phyloP scores from a whole-genome alignment of 1,140 invertebrate genomes.

The Drosophila malerkotliana region DNA sequence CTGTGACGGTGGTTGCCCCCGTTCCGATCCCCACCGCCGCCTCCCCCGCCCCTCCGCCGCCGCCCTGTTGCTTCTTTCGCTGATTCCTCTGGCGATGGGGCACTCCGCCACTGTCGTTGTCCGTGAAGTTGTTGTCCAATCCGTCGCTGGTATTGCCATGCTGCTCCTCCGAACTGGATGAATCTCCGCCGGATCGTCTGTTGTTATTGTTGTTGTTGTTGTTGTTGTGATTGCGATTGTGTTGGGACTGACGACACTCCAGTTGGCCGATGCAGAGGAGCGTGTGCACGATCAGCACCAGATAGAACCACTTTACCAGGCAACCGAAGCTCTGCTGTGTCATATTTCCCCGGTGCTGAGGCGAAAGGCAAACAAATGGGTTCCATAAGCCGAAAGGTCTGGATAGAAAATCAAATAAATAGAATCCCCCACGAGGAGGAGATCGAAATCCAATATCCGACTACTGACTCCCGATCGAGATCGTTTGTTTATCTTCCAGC shows the following conservation, averaged over 20 bases:
- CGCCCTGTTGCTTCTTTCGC: constrained; percentile 53
- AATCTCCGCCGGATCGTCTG: constrained; percentile 34
- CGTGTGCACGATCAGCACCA: constrained; percentile 71
- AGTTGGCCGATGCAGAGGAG: constrained; percentile 63
- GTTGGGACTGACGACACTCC: constrained; percentile 69
- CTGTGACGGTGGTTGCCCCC: constrained; percentile 52
- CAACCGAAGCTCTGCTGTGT: constrained; percentile 64
- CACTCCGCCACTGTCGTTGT: constrained; percentile 46
- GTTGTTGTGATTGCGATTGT: constrained; percentile 62
- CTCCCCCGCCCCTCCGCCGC: constrained; percentile 8
- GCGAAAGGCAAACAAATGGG: constrained; percentile 26
- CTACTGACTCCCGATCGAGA: background rate
- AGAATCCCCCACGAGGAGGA: too few species aligned
- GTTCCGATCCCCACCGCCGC: constrained; percentile 13
- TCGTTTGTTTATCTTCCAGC: constrained; percentile 32
- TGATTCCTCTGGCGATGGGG: constrained; percentile 50
- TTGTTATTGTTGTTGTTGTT: constrained; percentile 36
- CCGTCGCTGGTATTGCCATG: constrained; percentile 51
- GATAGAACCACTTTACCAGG: constrained; percentile 76
- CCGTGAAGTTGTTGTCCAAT: constrained; percentile 41
- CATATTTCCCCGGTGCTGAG: constrained; percentile 57
- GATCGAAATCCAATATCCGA: constrained; percentile 7
- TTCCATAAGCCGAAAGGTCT: background rate
- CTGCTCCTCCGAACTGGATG: constrained; percentile 62
- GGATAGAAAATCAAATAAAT: background rate